Conservation (phyloP, 2,797 vertebrate genomes). For the Lutjanus argentimaculatus region DNA sequence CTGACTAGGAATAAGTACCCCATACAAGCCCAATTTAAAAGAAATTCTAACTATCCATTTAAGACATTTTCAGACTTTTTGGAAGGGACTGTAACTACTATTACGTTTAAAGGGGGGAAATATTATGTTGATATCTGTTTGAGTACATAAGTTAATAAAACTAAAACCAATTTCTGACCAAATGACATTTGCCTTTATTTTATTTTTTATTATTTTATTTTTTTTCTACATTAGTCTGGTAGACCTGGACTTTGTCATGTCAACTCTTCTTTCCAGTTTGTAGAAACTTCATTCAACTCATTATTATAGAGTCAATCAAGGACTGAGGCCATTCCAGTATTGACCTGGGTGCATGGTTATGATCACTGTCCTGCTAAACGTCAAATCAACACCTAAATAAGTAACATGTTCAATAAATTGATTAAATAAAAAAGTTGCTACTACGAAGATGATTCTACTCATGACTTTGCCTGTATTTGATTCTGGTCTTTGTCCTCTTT, state of each 20-base stretch:
- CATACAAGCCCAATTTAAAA: too few species aligned
- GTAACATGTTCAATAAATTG: background rate
- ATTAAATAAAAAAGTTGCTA: too few species aligned
- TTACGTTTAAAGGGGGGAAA: background rate
- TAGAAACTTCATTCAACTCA: background rate
- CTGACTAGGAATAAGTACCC: too few species aligned
- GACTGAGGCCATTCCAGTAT: background rate
- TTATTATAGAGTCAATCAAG: background rate
- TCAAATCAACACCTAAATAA: conserved; percentile 23
- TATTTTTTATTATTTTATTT: too few species aligned
- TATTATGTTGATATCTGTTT: background rate
- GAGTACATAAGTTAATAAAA: background rate
- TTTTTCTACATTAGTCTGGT: background rate
- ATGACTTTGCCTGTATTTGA: background rate
- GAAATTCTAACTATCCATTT: too few species aligned
- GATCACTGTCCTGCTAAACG: background rate
- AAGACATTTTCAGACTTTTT: too few species aligned
- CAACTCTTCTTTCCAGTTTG: conserved; percentile 1
- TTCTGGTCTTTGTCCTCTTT: background rate
- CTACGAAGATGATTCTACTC: background rate
- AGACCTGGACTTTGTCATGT: background rate
- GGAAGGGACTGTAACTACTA: too few species aligned
- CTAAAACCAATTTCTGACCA: background rate
- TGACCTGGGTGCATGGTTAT: background rate
- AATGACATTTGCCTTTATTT: too few species aligned